Evolutionary conservation across 2,888 invertebrate species (phyloP).

Genomic region (Lasioglossum calceatum): DNA sequence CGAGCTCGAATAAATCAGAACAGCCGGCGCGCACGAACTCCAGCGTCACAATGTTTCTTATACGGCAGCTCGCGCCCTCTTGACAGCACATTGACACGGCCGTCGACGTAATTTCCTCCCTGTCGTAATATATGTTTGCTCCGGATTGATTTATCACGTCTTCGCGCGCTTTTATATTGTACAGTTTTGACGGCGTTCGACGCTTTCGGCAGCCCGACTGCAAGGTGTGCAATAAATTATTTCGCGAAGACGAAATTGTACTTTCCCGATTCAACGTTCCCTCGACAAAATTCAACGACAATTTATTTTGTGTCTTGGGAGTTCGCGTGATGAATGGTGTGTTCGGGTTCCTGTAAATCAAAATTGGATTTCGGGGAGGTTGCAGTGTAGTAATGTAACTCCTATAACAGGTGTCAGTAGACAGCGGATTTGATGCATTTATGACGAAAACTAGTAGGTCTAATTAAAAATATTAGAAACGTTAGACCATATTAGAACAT

Average conservation of each 20-base stretch:
- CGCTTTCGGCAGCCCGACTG: background rate
- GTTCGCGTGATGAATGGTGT: background rate
- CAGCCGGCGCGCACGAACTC: background rate
- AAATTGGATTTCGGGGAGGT: background rate
- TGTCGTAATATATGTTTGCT: constrained; percentile 14
- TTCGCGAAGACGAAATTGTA: background rate
- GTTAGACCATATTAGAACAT: too few species aligned
- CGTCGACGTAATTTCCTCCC: constrained; percentile 16
- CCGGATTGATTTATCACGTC: constrained; percentile 26
- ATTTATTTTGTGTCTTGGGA: background rate
- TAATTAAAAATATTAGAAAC: too few species aligned
- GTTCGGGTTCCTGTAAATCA: too few species aligned
- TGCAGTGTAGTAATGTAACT: background rate
- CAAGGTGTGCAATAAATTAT: constrained; percentile 14
- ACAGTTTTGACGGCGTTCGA: background rate
- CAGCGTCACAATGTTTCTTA: constrained; percentile 9
- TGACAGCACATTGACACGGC: constrained; percentile 17
- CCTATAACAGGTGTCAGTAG: background rate
- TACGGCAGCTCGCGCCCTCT: constrained; percentile 1
- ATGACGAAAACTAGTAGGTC: too few species aligned
- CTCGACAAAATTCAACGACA: background rate
- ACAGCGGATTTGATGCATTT: too few species aligned
- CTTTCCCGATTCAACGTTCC: background rate
- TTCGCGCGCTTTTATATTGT: background rate
- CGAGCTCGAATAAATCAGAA: constrained; percentile 22